A percentile compares a stretch with the other conserved stretches of the same genome.
These are phyloP conservation scores for Chrysomallon squamiferum DNA, from an alignment of 1,140 invertebrate species.

Conservation along the genomic window DNA sequence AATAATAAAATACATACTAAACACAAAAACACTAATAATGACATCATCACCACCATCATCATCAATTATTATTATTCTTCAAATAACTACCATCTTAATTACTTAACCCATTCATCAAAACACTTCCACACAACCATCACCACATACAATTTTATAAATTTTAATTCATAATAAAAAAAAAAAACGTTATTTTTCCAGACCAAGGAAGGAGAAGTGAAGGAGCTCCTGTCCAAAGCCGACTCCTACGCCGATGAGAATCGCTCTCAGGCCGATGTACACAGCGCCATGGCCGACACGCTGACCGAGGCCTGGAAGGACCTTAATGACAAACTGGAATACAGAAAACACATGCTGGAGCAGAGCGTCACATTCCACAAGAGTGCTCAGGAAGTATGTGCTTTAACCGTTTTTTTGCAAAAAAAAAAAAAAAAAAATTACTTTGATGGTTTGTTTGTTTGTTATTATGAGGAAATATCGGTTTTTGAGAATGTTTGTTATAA, in stretches of 20 bases:
- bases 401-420: background rate
- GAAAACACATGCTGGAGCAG: conserved; percentile 79
- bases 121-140: no score
- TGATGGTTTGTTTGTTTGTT: no score
- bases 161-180: no score
- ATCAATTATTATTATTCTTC: no score
- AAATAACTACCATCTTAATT: no score
- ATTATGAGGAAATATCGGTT: background rate
- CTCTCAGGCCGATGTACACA: conserved; percentile 75
- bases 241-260: conserved; percentile 76
- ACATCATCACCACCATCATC: no score
- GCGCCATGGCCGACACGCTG: conserved; percentile 89
- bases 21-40: no score
- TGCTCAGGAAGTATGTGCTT: conserved; percentile 55
- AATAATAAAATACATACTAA: no score
- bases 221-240: conserved; percentile 85
- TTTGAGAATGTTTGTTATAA: background rate
- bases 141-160: no score
- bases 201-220: conserved; percentile 90
- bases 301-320: conserved; percentile 88
- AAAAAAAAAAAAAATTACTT: no score
- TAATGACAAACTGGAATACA: conserved; percentile 78
- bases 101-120: no score
- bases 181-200: conserved; percentile 71
- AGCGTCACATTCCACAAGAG: conserved; percentile 64